phyloP scores from a whole-genome alignment of 1,140 invertebrate species.

The Aplysia californica region DNA sequence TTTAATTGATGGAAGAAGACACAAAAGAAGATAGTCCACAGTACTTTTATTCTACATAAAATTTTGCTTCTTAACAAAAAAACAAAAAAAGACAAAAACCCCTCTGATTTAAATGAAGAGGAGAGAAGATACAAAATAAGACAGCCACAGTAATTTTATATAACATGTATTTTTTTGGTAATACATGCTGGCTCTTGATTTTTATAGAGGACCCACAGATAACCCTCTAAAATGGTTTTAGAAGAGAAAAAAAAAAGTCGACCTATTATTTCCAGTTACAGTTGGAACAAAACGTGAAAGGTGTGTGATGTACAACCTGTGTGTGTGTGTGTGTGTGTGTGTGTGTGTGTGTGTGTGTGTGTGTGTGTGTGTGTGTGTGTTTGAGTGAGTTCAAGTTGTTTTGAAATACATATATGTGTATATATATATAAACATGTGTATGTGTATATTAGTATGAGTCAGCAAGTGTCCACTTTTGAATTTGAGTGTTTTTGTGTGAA shows the following conservation, averaged over 20 bases:
- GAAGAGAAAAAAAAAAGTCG: background rate
- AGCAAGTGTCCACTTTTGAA: background rate
- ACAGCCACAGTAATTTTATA: too few relatives aligned
- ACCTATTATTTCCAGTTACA: too few relatives aligned
- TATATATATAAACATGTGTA: background rate
- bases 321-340: background rate
- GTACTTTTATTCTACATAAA: too few relatives aligned
- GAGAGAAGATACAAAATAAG: too few relatives aligned
- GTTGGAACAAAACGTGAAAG: background rate
- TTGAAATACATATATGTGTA: constrained; percentile 2
- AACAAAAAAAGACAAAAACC: too few relatives aligned
- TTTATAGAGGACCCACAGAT: too few relatives aligned
- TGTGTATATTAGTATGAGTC: background rate
- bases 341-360: background rate
- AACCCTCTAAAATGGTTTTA: background rate
- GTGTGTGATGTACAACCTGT: background rate
- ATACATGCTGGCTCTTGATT: too few relatives aligned
- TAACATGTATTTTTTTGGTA: too few relatives aligned
- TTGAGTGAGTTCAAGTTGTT: background rate
- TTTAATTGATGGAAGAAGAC: too few relatives aligned
- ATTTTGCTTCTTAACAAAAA: too few relatives aligned
- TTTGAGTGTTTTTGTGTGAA: background rate
- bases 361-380: background rate
- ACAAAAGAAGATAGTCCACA: too few relatives aligned
- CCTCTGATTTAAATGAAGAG: too few relatives aligned